Conservation (phyloP, 2,888 invertebrate genomes). For the Hypselothyrea guttata region DNA sequence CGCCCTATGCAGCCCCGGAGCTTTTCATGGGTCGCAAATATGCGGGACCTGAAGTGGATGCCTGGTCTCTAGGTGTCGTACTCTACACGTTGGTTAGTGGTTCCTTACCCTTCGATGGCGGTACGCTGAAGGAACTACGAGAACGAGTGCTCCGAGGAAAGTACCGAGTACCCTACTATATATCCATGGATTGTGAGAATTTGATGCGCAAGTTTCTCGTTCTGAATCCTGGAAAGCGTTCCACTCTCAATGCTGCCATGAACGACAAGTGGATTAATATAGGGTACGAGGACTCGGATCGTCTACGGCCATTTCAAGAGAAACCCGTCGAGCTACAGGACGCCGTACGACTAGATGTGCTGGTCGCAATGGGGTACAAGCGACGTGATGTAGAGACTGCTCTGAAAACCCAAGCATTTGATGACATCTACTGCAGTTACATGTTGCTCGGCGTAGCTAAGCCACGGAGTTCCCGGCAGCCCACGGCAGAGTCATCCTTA, state of each 20-base stretch:
- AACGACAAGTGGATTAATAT: slow-evolving; percentile 99
- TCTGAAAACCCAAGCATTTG: slow-evolving; percentile 96
- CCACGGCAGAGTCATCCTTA: slow-evolving; percentile 3
- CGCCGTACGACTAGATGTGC: slow-evolving; percentile 82
- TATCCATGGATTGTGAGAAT: slow-evolving; percentile 99
- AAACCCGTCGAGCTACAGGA: slow-evolving; percentile 61
- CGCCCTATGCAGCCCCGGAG: slow-evolving; percentile 99
- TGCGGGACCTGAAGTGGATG: slow-evolving; percentile 99
- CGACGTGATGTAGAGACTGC: slow-evolving; percentile 97
- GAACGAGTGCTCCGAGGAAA: slow-evolving; percentile 99
- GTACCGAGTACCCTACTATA: slow-evolving; percentile 99
- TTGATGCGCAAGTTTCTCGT: slow-evolving; percentile 99
- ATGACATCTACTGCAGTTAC: slow-evolving; percentile 98
- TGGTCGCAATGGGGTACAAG: slow-evolving; percentile 96
- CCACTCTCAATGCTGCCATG: slow-evolving; percentile 92
- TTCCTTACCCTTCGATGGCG: slow-evolving; percentile 99
- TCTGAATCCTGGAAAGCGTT: slow-evolving; percentile 98
- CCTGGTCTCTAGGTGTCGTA: slow-evolving; percentile 99
- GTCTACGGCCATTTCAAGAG: slow-evolving; percentile 81
- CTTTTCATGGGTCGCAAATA: slow-evolving; percentile 99
- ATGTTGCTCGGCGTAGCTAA: slow-evolving; percentile 87
- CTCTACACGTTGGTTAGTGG: slow-evolving; percentile 99
- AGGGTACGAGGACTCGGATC: slow-evolving; percentile 98
- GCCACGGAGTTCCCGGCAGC: slow-evolving; percentile 30
- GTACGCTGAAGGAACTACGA: slow-evolving; percentile 97